Conservation (phyloP, 2,888 invertebrate species). For the Melipona bicolor region DNA sequence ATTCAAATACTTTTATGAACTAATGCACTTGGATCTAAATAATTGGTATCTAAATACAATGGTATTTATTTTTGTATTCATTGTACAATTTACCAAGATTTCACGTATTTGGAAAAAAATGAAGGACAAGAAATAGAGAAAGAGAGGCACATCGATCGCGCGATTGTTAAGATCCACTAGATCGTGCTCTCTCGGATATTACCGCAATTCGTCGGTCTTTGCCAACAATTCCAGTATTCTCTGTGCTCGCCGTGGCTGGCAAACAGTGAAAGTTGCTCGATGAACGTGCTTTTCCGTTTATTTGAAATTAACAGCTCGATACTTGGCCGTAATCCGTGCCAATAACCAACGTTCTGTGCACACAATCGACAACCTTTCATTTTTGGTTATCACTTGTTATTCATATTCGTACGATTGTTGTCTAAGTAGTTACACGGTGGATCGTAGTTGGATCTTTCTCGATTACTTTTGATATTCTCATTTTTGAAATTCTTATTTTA, state of each 20-base stretch:
- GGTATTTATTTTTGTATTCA: background rate
- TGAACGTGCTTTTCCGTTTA: constrained; percentile 75
- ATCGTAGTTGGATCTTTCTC: no score
- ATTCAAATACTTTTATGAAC: background rate
- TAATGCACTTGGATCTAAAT: background rate
- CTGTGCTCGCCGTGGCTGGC: constrained; percentile 43
- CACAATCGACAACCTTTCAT: constrained; percentile 28
- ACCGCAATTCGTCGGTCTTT: constrained; percentile 52
- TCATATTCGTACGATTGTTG: background rate
- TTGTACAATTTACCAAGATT: background rate
- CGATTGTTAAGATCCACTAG: background rate
- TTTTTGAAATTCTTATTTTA: background rate
- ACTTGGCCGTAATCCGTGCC: constrained; percentile 56
- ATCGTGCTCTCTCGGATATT: constrained; percentile 24
- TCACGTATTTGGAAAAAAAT: background rate
- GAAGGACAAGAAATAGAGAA: background rate
- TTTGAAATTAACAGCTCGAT: constrained; percentile 69
- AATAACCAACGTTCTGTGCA: constrained; percentile 11
- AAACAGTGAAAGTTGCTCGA: constrained; percentile 76
- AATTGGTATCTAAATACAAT: background rate
- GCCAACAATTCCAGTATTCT: constrained; percentile 65
- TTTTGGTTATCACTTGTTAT: background rate
- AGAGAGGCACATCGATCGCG: background rate
- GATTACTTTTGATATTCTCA: background rate
- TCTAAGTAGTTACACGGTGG: background rate